A percentile compares a stretch with the other conserved stretches of the same genome.
Conservation (phyloP, 92 coral and sea anemone genomes). For the Siderastrea siderea region DNA sequence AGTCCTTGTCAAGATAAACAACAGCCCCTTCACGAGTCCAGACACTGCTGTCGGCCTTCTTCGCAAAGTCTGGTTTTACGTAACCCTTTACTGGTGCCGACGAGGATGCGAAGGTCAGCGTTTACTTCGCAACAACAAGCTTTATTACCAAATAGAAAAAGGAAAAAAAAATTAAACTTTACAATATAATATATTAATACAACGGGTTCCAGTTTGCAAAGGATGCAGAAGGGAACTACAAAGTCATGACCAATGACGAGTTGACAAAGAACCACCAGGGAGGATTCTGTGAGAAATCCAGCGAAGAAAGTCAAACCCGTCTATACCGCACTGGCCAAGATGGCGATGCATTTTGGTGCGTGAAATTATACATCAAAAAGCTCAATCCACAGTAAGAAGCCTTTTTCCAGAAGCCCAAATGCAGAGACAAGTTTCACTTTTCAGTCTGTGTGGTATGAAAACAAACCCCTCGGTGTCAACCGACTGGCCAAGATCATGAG, state of each 20-base stretch:
- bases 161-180: too few species aligned
- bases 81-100: conserved; percentile 63
- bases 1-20: conserved; percentile 37
- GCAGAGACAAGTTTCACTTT: background rate
- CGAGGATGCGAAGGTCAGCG: conserved; percentile 69
- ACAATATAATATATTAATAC: too few species aligned
- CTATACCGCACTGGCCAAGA: conserved; percentile 43
- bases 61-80: conserved; percentile 36
- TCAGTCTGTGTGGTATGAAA: conserved; percentile 41
- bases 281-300: conserved; percentile 37
- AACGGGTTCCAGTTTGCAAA: conserved; percentile 45
- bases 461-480: conserved; percentile 50
- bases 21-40: conserved; percentile 46
- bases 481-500: conserved; percentile 8
- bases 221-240: conserved; percentile 56
- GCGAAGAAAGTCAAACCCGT: conserved; percentile 47
- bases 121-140: conserved; percentile 41
- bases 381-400: conserved; percentile 44
- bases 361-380: conserved; percentile 17
- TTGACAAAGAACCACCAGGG: conserved; percentile 59
- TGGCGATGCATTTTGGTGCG: conserved; percentile 36
- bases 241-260: conserved; percentile 49
- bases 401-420: conserved; percentile 24
- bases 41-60: conserved; percentile 52
- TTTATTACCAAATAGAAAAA: too few species aligned